Conservation (phyloP, 53 echinoderm and acorn worm genomes). For the Stichopus horrens region DNA sequence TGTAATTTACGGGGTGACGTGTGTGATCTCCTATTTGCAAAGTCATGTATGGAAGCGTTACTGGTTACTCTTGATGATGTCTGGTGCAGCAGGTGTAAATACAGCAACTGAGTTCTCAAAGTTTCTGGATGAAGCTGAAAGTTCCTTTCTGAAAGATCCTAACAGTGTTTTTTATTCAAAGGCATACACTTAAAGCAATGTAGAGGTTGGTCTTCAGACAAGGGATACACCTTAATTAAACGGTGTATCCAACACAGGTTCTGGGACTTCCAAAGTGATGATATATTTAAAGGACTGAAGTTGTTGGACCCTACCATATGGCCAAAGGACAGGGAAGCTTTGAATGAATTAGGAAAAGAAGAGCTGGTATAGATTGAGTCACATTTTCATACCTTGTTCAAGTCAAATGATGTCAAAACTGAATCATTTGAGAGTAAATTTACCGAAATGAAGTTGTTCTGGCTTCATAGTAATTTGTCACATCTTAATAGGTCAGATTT, state of each 20-base stretch:
- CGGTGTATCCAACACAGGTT: conserved; percentile 12
- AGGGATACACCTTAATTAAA: too few species aligned
- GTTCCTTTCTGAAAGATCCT: conserved; percentile 11
- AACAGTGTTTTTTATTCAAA: conserved; percentile 24
- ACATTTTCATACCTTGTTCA: conserved; percentile 24
- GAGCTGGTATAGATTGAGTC: conserved; percentile 32
- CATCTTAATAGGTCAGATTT: conserved; percentile 10
- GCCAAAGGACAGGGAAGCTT: conserved; percentile 46
- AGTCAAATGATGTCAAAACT: conserved; percentile 37
- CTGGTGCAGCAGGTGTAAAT: conserved; percentile 20
- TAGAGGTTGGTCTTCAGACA: conserved; percentile 10
- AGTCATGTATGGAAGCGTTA: conserved; percentile 7
- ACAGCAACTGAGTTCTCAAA: conserved; percentile 11
- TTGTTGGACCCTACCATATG: conserved; percentile 26
- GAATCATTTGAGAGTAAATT: conserved; percentile 36
- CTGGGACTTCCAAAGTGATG: background rate
- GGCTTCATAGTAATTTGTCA: conserved; percentile 13
- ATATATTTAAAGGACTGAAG: background rate
- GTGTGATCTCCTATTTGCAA: conserved; percentile 35
- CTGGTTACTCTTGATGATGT: conserved; percentile 23
- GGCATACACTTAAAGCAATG: conserved; percentile 11
- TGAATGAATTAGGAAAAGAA: conserved; percentile 45
- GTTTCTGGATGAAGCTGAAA: conserved; percentile 21
- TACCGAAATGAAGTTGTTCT: conserved; percentile 47
- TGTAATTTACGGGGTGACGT: conserved; percentile 52